Evolutionary conservation across 2,888 invertebrate species (phyloP).

Genomic region (Campoplex capitator): DNA sequence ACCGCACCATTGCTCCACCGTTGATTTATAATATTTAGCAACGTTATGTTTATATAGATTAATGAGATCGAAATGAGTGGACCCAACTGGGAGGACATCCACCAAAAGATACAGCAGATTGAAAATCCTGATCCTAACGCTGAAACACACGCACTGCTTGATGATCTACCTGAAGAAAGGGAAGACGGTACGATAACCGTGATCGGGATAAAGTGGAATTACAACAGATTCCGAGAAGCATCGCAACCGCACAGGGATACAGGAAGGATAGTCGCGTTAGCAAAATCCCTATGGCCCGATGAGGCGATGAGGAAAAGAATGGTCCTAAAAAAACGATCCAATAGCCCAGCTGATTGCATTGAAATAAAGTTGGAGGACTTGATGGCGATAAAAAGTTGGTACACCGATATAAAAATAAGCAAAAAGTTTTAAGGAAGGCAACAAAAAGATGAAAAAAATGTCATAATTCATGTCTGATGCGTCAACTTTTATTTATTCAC

Average conservation of each 20-base stretch:
- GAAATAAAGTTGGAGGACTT: slow-evolving; percentile 15
- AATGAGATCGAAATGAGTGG: slow-evolving; percentile 21
- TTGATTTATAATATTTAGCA: slow-evolving; percentile 24
- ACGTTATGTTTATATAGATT: slow-evolving; percentile 27
- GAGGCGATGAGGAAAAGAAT: neutral
- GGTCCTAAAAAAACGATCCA: neutral
- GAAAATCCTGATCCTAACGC: neutral
- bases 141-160: neutral
- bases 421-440: slow-evolving; percentile 17
- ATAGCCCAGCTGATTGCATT: neutral
- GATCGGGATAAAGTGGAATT: slow-evolving; percentile 4
- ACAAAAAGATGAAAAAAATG: neutral
- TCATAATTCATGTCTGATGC: slow-evolving; percentile 11
- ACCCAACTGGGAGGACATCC: slow-evolving; percentile 31
- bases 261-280: slow-evolving; percentile 26
- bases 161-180: slow-evolving; percentile 14
- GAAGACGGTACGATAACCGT: slow-evolving; percentile 15
- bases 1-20: slow-evolving; percentile 12
- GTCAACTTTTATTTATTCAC: slow-evolving; percentile 11
- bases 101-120: neutral
- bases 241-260: neutral
- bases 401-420: slow-evolving; percentile 2
- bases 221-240: slow-evolving; percentile 16
- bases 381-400: slow-evolving; percentile 28
- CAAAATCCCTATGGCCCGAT: slow-evolving; percentile 36